A percentile compares a stretch with the other conserved stretches of the same genome.
Evolutionary conservation across 2,797 vertebrate genomes (phyloP).

Genomic region (Bufotes viridis): DNA sequence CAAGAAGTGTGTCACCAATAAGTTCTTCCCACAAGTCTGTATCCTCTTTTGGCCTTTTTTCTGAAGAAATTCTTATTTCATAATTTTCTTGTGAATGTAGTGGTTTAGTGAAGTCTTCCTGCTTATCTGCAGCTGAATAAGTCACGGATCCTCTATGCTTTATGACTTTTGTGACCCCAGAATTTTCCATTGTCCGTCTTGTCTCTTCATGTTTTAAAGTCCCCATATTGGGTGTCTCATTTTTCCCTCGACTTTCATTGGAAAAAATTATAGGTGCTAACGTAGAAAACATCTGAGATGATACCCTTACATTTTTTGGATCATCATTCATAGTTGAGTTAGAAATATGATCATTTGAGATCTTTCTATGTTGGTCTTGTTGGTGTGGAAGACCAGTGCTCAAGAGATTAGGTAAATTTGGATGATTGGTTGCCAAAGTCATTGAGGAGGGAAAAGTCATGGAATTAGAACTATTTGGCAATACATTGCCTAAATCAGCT

Average conservation of each 20-base stretch:
- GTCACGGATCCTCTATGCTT: background rate
- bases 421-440: background rate
- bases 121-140: background rate
- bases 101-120: background rate
- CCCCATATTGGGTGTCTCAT: background rate
- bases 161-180: background rate
- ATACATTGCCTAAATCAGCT: background rate
- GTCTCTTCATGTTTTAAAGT: background rate
- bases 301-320: background rate
- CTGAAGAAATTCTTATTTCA: background rate
- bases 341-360: too few relatives aligned
- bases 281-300: too few relatives aligned
- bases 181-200: background rate
- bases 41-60: background rate
- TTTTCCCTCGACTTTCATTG: background rate
- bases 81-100: background rate
- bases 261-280: too few relatives aligned
- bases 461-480: background rate
- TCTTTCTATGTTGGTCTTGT: background rate
- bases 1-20: background rate
- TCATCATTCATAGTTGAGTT: background rate
- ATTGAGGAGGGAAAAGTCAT: background rate
- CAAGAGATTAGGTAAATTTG: background rate
- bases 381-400: background rate
- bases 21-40: background rate